phyloP scores from a whole-genome alignment of 2,888 invertebrate genomes.

The Micoletzkya japonica region DNA sequence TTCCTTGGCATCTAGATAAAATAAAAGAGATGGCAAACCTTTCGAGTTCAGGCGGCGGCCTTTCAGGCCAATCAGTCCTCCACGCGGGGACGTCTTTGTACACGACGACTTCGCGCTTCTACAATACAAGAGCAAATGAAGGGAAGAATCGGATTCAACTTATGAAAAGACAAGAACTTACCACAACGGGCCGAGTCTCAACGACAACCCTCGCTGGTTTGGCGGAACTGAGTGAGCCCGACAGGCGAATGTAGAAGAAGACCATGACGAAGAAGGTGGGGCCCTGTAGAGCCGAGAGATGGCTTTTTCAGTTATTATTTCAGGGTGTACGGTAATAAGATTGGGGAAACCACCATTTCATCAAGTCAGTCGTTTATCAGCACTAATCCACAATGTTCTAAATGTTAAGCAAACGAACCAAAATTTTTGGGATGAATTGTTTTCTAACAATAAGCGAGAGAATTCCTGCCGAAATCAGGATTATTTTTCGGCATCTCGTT shows the following conservation, averaged over 20 bases:
- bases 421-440: no score
- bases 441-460: no score
- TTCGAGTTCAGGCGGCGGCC: conserved; percentile 18
- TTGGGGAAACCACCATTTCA: no score
- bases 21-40: neutral
- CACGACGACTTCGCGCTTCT: no score
- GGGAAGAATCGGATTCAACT: neutral
- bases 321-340: no score
- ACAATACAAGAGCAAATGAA: no score
- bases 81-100: conserved; percentile 5
- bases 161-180: neutral
- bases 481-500: no score
- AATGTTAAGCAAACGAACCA: no score
- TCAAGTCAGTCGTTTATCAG: no score
- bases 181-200: neutral
- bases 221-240: conserved; percentile 49
- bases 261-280: conserved; percentile 53
- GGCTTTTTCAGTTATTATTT: no score
- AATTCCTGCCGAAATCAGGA: no score
- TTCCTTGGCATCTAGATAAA: neutral
- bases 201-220: conserved; percentile 40
- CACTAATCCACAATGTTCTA: no score
- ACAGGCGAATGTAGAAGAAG: conserved; percentile 55
- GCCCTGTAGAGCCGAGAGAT: conserved; percentile 43
- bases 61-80: conserved; percentile 24